Evolutionary conservation across 2,797 vertebrate species (phyloP), one percentile per base, ranked within the genome.

Genomic region (Cryptoblepharus egeriae): DNA sequence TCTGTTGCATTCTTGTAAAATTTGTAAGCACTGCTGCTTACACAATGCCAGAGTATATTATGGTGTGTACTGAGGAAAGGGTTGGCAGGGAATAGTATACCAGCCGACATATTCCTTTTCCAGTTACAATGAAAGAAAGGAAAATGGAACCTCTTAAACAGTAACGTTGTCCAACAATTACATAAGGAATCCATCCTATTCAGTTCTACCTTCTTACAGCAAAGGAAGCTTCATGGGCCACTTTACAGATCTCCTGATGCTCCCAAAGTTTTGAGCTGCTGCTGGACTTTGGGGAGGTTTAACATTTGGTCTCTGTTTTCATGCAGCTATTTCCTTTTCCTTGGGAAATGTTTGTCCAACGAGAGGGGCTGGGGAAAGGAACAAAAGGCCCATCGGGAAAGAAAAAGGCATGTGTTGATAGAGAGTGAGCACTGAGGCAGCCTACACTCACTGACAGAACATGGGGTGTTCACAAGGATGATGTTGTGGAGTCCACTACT

Each of bases 401-500:
- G 32, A 71, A 60, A 76, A 80, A 83, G 68, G 76, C 84, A 74
- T 74, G 70, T 72, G 67, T 81, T 72, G 75, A 64, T 52, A 81
- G 49, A 61, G 9, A 42, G 45, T 81, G 71, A 69, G 30, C 60
- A 28, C 63, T 75, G 75, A 80, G 85, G 63, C 77, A 69, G 79
- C 91, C 84, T 77, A 77, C 12, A 61, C 28, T 67, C 30, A 61
- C 75, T 42, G 0, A 0, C 64, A 85, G 85, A 79, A n/a, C 74
- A 77, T 71, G 49, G 37, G 18, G 8, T 71, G 52, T 92, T 99
- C 97, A 99, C 95, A 99, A 96, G 37, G 99, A 99, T 0, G 99
- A 99, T 0, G 98, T 99, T 0, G 98, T 99, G 39, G 99, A 99
- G 92, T 99, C 99, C 88, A 99, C 97, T 87, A 99, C 98, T 92